Percentiles rank a stretch among this genome's conserved stretches.
phyloP scores from a whole-genome alignment of 35 echinoderm and acorn worm species.

The Chiridota heheva region DNA sequence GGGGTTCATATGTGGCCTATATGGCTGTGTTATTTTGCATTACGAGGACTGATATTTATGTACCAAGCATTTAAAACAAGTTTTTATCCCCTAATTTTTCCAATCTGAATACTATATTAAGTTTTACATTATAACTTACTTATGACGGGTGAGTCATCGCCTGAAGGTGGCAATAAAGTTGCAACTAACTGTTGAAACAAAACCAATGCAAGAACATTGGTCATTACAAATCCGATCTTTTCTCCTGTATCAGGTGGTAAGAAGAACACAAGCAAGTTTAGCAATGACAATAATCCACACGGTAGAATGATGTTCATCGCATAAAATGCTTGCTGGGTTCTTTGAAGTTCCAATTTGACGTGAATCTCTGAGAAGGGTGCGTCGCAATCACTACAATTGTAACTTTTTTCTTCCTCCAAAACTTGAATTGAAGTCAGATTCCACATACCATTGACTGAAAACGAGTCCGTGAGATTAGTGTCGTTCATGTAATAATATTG shows the following conservation, averaged over 20 bases:
- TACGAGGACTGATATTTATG: too few species aligned
- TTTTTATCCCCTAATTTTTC: too few species aligned
- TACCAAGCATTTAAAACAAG: too few species aligned
- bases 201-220: conserved; percentile 65
- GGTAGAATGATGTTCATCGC: conserved; percentile 52
- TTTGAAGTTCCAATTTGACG: conserved; percentile 9
- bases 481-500: too few species aligned
- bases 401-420: background rate
- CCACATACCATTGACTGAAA: conserved; percentile 25
- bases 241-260: conserved; percentile 65
- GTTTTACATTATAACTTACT: conserved; percentile 56
- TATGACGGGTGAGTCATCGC: conserved; percentile 53
- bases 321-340: conserved; percentile 50
- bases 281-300: conserved; percentile 53
- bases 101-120: too few species aligned
- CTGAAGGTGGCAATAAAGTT: conserved; percentile 49
- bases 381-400: background rate
- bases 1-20: too few species aligned
- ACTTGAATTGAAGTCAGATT: background rate
- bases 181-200: conserved; percentile 67
- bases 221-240: conserved; percentile 68
- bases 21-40: too few species aligned
- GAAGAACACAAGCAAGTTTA: conserved; percentile 56
- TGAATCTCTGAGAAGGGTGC: conserved; percentile 9
- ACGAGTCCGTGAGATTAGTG: too few species aligned